Conservation (phyloP, 2,113 vertebrate genomes). For the Malurus elegans region DNA sequence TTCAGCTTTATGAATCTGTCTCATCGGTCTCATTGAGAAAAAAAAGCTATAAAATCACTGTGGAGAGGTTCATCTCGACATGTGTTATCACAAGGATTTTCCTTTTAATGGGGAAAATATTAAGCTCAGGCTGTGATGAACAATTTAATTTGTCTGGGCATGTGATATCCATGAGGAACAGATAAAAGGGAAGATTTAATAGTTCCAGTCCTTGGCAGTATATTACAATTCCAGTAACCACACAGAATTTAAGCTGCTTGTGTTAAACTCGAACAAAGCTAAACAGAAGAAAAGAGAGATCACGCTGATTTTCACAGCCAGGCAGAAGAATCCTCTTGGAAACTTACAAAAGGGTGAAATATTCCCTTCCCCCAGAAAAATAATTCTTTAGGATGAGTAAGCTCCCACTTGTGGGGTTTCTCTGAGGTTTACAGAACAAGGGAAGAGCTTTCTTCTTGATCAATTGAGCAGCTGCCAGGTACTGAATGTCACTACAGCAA, state of each 20-base stretch:
- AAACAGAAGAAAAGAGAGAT: conserved; percentile 34
- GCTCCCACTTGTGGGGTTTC: neutral
- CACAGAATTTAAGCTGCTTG: conserved; percentile 53
- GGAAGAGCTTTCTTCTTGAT: neutral
- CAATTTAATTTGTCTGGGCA: conserved; percentile 45
- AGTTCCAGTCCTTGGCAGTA: conserved; percentile 27
- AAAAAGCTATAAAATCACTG: neutral
- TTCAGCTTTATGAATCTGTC: neutral
- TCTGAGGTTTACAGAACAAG: neutral
- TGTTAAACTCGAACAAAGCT: conserved; percentile 45
- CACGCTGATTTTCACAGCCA: conserved; percentile 31
- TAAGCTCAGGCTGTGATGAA: conserved; percentile 9
- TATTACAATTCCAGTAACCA: conserved; percentile 55
- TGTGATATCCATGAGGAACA: conserved; percentile 64
- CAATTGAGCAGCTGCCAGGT: neutral
- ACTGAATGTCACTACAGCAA: neutral
- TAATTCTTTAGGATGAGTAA: neutral
- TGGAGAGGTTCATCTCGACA: neutral
- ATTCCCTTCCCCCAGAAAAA: neutral
- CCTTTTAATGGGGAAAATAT: neutral
- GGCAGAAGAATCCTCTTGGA: neutral
- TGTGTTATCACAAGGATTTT: neutral
- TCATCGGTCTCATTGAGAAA: neutral
- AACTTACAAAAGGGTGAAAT: neutral
- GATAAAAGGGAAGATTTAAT: conserved; percentile 60